Percentiles rank a stretch among this genome's conserved stretches.
These are phyloP conservation scores for Tribolium freemani DNA, from an alignment of 2,888 invertebrate species.

Conservation along the genomic window DNA sequence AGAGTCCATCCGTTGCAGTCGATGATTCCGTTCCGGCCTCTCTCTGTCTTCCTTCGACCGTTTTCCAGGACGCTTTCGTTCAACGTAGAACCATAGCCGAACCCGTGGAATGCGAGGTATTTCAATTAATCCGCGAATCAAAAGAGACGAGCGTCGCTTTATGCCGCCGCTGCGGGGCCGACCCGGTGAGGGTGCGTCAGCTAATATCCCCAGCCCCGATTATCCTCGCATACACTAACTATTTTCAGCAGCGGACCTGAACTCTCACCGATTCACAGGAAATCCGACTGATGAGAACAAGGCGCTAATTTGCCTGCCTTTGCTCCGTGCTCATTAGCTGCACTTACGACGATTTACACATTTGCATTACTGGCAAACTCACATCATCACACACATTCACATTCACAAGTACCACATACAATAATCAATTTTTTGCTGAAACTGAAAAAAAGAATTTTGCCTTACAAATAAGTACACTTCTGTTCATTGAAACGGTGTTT, in stretches of 20 bases:
- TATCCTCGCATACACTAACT: slow-evolving; percentile 46
- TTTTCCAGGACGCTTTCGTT: slow-evolving; percentile 60
- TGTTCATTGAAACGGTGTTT: too few species aligned
- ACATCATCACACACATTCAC: too few species aligned
- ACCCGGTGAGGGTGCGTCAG: slow-evolving; percentile 45
- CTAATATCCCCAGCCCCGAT: slow-evolving; percentile 44
- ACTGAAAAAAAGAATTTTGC: too few species aligned
- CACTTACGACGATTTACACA: background rate
- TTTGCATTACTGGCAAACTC: background rate
- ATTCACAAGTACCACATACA: too few species aligned
- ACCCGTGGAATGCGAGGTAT: slow-evolving; percentile 68
- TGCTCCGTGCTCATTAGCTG: slow-evolving; percentile 13
- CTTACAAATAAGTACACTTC: too few species aligned
- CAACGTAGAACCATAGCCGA: slow-evolving; percentile 56
- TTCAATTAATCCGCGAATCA: slow-evolving; percentile 70
- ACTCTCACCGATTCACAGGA: slow-evolving; percentile 5
- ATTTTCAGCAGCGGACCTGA: slow-evolving; percentile 35
- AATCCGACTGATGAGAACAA: background rate
- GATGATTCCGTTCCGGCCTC: slow-evolving; percentile 30
- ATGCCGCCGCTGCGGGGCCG: slow-evolving; percentile 57
- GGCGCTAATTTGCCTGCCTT: slow-evolving; percentile 24
- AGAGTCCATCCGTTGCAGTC: slow-evolving; percentile 36
- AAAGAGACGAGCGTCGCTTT: slow-evolving; percentile 67
- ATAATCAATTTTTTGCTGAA: too few species aligned
- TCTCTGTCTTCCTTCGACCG: slow-evolving; percentile 55